Base-by-base conservation (phyloP, 2,888 invertebrate genomes). In the Nudaria mundana region DNA sequence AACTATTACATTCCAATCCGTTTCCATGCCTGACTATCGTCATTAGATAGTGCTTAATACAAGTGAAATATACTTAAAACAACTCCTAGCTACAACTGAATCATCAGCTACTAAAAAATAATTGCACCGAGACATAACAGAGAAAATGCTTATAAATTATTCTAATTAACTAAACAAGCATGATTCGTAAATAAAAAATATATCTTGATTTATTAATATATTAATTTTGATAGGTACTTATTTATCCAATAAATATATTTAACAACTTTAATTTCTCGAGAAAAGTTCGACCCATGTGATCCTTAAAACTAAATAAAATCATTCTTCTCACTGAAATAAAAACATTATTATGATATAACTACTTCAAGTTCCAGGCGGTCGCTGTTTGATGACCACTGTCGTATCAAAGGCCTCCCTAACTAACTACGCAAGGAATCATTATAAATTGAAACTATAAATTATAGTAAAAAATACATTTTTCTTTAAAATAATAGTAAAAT, bases 71-170 rank as follows among this genome's bases (percentile, higher is more conserved):
- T 64, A 60, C 56, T 63, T 73, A 63, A 65, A 60, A 37, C 52
- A 20, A 56, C 51, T 35, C 43, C 64, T 64, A 63, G 64, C 57
- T 68, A 67, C 63, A 66, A 68, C 71, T 69, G 64, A 73, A 62
- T 63, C 13, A 61, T 69, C 73, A 76, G 65, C 64, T 63, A 63
- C 66, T 71, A 75, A 70, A n/a, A n/a, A 50, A 66, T 76, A 83
- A 86, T 84, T 84, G 85, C 86, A 85, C 84, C 84, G 71, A 76
- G 61, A 70, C 62, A 47, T 73, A 76, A 77, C 70, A 70, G 54
- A 59, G 56, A 71, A 81, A 82, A 81, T 82, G 76, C 81, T 76
- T 79, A 71, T 62, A 49, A 69, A 51, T 60, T 56, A 75, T 66
- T 5, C 5, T 20, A 20, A 61, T 69, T 67, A 73, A 45, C 57